Evolutionary conservation across 2,113 vertebrate species (phyloP), one percentile per base, ranked within the genome.

Genomic region (Sylvia atricapilla): DNA sequence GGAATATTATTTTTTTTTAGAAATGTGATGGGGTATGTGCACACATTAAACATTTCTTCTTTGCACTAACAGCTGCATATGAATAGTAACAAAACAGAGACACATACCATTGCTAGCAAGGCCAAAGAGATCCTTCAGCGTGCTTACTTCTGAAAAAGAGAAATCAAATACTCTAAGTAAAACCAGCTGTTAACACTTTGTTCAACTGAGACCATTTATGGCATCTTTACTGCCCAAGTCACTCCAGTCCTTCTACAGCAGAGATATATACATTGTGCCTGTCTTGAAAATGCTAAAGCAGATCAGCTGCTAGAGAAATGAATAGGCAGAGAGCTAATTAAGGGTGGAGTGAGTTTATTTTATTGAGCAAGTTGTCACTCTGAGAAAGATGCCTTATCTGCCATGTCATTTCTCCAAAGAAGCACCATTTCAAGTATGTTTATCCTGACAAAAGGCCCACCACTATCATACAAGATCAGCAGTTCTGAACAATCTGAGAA

Each of bases 61-160:
- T 25, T 56, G 35, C 50, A 18, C 41, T 15, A 88, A 75, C 17
- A 92, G 55, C 64, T 12, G 35, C 27, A 59, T 6, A 53, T 15
- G 28, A 87, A 59, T 25, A 68, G 68, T 93, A 87, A 75, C 19
- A 75, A 87, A 93, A 56, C 20, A 55, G 33, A 25, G 59, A 46
- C 39, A 97, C 98, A 60, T 98, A 99, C 99, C 99, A 37, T 98
- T 99, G 87, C 98, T 99, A 95, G 99, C 98, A 28, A 99, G 99
- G 92, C 98, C 98, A 72, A 99, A 99, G 83, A 99, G 99, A 97
- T 99, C 99, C 98, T 99, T 99, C 95, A 99, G 84, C 2, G 99
- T 99, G 98, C 99, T 99, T 66, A 99, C 99, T 98, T 99, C 99
- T 99, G 98, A 59, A 98, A 96, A 96, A 97, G 35, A 97, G 96